Evolutionary conservation across 2,888 invertebrate genomes (phyloP).

Genomic region (Neoscelio sp.): DNA sequence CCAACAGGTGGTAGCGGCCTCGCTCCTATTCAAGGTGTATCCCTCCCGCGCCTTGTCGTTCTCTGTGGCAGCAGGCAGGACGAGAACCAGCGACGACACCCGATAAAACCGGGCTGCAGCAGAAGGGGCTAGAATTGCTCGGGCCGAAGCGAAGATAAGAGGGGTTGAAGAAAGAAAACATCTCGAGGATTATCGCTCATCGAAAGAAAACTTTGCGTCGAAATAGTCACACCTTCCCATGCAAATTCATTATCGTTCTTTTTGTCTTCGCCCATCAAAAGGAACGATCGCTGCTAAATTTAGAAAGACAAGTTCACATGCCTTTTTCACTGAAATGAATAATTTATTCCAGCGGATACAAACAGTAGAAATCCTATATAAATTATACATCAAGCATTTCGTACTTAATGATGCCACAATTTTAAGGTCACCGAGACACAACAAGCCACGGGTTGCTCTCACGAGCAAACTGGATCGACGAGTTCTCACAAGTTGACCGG

Average conservation of each 20-base stretch:
- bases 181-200: conserved; percentile 78
- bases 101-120: conserved; percentile 81
- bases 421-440: conserved; percentile 75
- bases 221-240: conserved; percentile 60
- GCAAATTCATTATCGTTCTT: conserved; percentile 44
- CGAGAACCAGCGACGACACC: conserved; percentile 83
- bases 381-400: conserved; percentile 53
- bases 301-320: no score
- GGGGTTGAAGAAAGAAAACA: conserved; percentile 79
- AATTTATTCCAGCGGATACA: conserved; percentile 48
- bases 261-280: no score
- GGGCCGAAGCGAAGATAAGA: conserved; percentile 73
- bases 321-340: conserved; percentile 59
- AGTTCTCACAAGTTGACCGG: conserved; percentile 76
- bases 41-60: conserved; percentile 72
- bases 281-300: no score
- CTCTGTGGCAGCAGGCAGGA: conserved; percentile 79
- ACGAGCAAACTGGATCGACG: conserved; percentile 76
- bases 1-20: conserved; percentile 83
- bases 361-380: conserved; percentile 22
- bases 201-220: conserved; percentile 56
- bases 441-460: conserved; percentile 70
- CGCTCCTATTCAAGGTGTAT: conserved; percentile 70
- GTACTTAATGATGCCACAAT: conserved; percentile 71
- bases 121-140: conserved; percentile 70